phyloP scores from a whole-genome alignment of 1,140 invertebrate genomes.

The Cephus cinctus region DNA sequence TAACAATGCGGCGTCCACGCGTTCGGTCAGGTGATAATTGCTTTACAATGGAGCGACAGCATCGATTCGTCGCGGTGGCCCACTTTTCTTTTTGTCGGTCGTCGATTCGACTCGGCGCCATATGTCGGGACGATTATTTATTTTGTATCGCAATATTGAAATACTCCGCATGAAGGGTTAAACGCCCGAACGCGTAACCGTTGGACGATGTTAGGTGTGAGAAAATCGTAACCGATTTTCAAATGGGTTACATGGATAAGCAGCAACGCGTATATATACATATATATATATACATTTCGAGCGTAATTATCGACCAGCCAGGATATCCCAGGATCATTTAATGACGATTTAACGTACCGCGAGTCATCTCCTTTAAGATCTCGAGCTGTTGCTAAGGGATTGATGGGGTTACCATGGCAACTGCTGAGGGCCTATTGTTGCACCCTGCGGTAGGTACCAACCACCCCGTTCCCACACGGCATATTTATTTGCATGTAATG shows the following conservation, averaged over 20 bases:
- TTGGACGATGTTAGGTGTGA: too few species aligned
- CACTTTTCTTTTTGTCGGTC: not conserved
- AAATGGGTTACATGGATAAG: too few species aligned
- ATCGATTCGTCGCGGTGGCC: not conserved
- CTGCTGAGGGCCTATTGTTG: slow-evolving; percentile 53
- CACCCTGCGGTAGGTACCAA: slow-evolving; percentile 35
- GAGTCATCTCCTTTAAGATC: slow-evolving; percentile 51
- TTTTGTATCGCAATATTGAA: not conserved
- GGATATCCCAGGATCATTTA: not conserved
- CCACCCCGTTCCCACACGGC: slow-evolving; percentile 33
- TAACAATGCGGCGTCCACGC: not conserved
- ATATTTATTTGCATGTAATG: slow-evolving; percentile 54
- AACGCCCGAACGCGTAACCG: too few species aligned
- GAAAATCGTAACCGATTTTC: too few species aligned
- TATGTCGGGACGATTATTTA: not conserved
- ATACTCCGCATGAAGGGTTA: too few species aligned
- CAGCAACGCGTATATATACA: too few species aligned
- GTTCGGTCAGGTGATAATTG: not conserved
- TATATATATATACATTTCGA: not conserved
- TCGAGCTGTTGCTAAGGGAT: slow-evolving; percentile 58
- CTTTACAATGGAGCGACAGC: not conserved
- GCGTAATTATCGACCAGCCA: not conserved
- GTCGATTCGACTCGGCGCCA: slow-evolving; percentile 1
- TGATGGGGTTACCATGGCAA: slow-evolving; percentile 55
- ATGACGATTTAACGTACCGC: not conserved